Conservation (phyloP, 92 coral and sea anemone species). For the Phenganax subtilis region DNA sequence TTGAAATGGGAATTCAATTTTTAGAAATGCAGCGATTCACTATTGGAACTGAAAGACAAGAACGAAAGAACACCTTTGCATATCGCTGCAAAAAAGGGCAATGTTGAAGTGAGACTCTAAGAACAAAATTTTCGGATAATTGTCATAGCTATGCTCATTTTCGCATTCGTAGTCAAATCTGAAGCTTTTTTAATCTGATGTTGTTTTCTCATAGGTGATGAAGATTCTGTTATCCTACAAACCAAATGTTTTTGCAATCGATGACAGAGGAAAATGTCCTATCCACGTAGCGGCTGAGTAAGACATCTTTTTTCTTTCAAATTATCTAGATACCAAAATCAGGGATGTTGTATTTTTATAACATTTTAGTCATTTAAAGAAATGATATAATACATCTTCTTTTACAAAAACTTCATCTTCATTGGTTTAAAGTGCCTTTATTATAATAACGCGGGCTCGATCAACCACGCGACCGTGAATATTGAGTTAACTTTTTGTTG, state of each 20-base stretch:
- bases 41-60: constrained; percentile 25
- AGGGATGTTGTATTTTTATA: too few relatives aligned
- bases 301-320: background rate
- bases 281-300: constrained; percentile 37
- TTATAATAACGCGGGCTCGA: too few relatives aligned
- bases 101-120: constrained; percentile 10
- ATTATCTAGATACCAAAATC: too few relatives aligned
- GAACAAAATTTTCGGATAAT: background rate
- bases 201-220: constrained; percentile 10
- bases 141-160: too few relatives aligned
- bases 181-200: background rate
- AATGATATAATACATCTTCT: too few relatives aligned
- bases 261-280: constrained; percentile 27
- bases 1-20: background rate
- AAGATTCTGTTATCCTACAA: constrained; percentile 30
- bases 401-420: too few relatives aligned
- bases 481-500: too few relatives aligned
- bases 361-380: too few relatives aligned
- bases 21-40: constrained; percentile 21
- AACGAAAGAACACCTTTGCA: constrained; percentile 30
- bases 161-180: too few relatives aligned
- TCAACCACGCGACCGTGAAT: too few relatives aligned
- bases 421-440: too few relatives aligned
- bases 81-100: constrained; percentile 26
- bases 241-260: constrained; percentile 16